phyloP scores from a whole-genome alignment of 2,113 vertebrate genomes.

The Eira barbara region DNA sequence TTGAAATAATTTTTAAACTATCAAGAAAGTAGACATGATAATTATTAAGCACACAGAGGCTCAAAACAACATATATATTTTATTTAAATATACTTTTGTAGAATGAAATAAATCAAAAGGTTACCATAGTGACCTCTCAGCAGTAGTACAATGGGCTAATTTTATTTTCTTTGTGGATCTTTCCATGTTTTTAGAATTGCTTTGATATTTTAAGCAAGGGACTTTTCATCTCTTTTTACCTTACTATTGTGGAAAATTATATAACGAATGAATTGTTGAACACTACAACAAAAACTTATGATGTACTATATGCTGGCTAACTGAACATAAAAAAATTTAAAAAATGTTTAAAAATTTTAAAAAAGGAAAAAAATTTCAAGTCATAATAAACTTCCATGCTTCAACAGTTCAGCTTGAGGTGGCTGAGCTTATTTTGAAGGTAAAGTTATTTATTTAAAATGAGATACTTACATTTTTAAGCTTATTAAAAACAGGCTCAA shows the following conservation, averaged over 20 bases:
- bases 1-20: slow-evolving; percentile 6
- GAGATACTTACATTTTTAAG: background rate
- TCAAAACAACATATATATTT: background rate
- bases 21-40: background rate
- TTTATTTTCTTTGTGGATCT: background rate
- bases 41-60: background rate
- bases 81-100: background rate
- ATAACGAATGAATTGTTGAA: background rate
- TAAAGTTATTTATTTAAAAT: background rate
- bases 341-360: background rate
- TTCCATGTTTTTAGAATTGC: background rate
- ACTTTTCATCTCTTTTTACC: background rate
- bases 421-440: background rate
- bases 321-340: background rate
- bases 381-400: background rate
- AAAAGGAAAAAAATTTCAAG: background rate
- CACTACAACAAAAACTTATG: background rate
- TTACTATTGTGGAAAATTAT: background rate
- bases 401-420: background rate
- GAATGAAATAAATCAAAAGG: background rate
- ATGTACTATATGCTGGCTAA: background rate
- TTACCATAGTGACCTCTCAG: background rate
- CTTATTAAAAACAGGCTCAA: background rate
- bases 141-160: background rate
- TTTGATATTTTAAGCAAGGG: background rate